phyloP scores from a whole-genome alignment of 2,888 invertebrate genomes.

The Apomyelois bistriatella region DNA sequence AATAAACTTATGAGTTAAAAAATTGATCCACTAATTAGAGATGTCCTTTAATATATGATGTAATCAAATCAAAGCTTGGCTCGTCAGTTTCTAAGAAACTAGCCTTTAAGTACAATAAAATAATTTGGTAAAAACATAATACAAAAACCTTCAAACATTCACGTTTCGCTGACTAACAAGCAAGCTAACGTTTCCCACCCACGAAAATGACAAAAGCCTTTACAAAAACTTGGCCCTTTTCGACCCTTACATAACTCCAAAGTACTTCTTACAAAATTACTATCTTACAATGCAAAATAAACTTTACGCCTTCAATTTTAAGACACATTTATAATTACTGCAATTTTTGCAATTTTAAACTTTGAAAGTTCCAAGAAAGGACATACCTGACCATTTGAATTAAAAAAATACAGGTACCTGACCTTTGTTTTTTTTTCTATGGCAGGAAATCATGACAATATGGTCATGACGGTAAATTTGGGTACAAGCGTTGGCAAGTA shows the following conservation, averaged over 20 bases:
- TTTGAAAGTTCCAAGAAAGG: slow-evolving; percentile 45
- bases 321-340: not conserved
- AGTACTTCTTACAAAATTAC: not conserved
- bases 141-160: slow-evolving; percentile 27
- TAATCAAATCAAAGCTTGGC: not conserved
- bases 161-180: slow-evolving; percentile 34
- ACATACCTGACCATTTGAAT: slow-evolving; percentile 47
- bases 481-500: slow-evolving; percentile 30
- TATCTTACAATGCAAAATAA: slow-evolving; percentile 16
- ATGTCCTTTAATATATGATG: no score
- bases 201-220: slow-evolving; percentile 22
- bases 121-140: slow-evolving; percentile 13
- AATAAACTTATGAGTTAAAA: no score
- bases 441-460: slow-evolving; percentile 68
- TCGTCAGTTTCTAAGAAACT: not conserved
- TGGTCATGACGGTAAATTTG: slow-evolving; percentile 41
- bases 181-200: slow-evolving; percentile 25
- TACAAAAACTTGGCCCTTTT: slow-evolving; percentile 27
- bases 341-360: slow-evolving; percentile 36
- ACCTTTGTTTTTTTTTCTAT: slow-evolving; percentile 43
- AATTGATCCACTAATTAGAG: no score
- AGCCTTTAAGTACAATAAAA: slow-evolving; percentile 4
- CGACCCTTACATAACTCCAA: slow-evolving; percentile 22
- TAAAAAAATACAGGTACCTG: slow-evolving; percentile 55
- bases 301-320: not conserved